Evolutionary conservation across 2,888 invertebrate genomes (phyloP).

Genomic region (Callosobruchus maculatus): DNA sequence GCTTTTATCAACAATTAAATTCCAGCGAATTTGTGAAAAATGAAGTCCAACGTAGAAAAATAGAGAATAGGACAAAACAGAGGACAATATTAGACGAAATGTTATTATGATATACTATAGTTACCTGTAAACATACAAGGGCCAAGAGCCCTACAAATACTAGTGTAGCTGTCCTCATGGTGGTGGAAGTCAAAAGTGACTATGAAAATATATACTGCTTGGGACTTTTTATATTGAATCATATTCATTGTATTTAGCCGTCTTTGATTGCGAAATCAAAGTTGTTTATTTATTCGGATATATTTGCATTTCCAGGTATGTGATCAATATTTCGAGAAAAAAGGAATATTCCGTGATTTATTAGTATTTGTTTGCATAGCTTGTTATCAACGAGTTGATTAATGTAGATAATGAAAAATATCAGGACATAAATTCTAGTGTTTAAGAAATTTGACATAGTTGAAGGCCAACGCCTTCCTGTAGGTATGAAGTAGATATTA

Average conservation of each 20-base stretch:
- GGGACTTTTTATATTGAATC: not conserved
- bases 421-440: too few relatives aligned
- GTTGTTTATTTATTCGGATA: not conserved
- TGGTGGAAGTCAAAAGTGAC: not conserved
- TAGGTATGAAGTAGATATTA: too few relatives aligned
- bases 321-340: not conserved
- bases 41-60: too few relatives aligned
- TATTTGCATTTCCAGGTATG: not conserved
- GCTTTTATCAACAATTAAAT: too few relatives aligned
- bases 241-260: too few relatives aligned
- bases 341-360: not conserved
- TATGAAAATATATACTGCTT: not conserved
- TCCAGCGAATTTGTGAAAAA: too few relatives aligned
- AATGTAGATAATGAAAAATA: not conserved
- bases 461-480: too few relatives aligned
- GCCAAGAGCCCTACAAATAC: not conserved
- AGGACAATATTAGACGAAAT: too few relatives aligned
- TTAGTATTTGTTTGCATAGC: not conserved
- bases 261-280: not conserved
- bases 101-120: not conserved
- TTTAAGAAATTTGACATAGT: too few relatives aligned
- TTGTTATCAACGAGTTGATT: not conserved
- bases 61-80: too few relatives aligned
- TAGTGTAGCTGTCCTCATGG: not conserved
- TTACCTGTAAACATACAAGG: not conserved